phyloP scores from a whole-genome alignment of 2,797 vertebrate genomes.

The Tragopan temminckii region DNA sequence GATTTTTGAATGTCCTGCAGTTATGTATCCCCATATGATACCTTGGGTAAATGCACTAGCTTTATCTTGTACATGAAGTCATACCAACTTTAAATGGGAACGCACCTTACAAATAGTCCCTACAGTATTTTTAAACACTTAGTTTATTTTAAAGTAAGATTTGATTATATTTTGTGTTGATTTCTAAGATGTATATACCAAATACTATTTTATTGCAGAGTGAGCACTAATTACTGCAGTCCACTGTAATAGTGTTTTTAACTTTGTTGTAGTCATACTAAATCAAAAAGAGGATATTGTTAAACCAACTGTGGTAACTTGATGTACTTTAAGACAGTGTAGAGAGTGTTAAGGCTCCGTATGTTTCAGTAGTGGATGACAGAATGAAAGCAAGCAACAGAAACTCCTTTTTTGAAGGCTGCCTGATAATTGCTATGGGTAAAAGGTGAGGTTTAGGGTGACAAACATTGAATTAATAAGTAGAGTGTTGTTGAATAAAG shows the following conservation, averaged over 20 bases:
- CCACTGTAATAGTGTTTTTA: background rate
- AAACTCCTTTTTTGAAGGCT: background rate
- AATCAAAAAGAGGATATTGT: background rate
- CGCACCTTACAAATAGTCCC: background rate
- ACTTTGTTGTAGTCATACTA: background rate
- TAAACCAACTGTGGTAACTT: background rate
- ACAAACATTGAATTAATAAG: background rate
- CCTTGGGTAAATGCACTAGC: background rate
- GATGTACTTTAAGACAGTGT: background rate
- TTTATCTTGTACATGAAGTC: background rate
- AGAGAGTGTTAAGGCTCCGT: background rate
- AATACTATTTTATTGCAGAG: background rate
- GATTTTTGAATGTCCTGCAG: constrained; percentile 1
- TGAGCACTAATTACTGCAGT: background rate
- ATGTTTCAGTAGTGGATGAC: background rate
- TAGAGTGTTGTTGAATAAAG: background rate
- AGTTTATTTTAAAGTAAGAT: background rate
- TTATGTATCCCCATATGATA: background rate
- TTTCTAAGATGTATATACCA: background rate
- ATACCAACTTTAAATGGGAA: background rate
- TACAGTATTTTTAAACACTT: background rate
- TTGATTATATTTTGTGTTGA: background rate
- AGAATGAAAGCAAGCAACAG: background rate
- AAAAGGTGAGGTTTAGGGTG: background rate
- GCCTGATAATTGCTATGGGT: background rate